phyloP scores from a whole-genome alignment of 2,888 invertebrate genomes.

The Netelia fuscicornis region DNA sequence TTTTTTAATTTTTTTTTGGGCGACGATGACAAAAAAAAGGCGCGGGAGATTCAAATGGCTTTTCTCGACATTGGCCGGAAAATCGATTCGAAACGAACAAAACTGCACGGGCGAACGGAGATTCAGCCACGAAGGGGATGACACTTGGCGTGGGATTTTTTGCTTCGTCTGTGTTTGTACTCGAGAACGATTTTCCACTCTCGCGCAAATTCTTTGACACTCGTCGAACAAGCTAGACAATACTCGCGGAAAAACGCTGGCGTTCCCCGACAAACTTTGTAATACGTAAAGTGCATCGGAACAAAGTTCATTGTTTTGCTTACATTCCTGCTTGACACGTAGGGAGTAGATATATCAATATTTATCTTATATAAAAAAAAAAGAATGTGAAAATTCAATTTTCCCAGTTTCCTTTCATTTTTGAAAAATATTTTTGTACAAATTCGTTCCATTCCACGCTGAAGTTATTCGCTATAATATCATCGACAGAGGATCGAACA shows the following conservation, averaged over 20 bases:
- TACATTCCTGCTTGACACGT: no score
- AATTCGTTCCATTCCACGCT: background rate
- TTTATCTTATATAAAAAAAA: background rate
- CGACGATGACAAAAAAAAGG: background rate
- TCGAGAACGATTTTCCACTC: conserved; percentile 20
- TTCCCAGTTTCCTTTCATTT: background rate
- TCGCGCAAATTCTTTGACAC: conserved; percentile 21
- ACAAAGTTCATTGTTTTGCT: no score
- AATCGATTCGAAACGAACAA: conserved; percentile 46
- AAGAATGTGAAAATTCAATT: background rate
- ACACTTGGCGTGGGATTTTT: conserved; percentile 26
- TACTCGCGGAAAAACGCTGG: no score
- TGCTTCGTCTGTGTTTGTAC: background rate
- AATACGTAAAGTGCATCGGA: no score
- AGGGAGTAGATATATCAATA: no score
- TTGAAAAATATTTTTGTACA: background rate
- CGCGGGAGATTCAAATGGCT: background rate
- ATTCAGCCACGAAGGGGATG: background rate
- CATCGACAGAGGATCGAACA: conserved; percentile 15
- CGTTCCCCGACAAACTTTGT: no score
- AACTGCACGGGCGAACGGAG: conserved; percentile 4
- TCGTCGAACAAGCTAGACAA: conserved; percentile 21
- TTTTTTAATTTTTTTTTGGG: conserved; percentile 1
- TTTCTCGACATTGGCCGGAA: background rate
- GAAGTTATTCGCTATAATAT: conserved; percentile 18